Percentiles rank a stretch among this genome's conserved stretches.
Evolutionary conservation across 2,113 vertebrate genomes (phyloP).

Genomic region (Camelus bactrianus): DNA sequence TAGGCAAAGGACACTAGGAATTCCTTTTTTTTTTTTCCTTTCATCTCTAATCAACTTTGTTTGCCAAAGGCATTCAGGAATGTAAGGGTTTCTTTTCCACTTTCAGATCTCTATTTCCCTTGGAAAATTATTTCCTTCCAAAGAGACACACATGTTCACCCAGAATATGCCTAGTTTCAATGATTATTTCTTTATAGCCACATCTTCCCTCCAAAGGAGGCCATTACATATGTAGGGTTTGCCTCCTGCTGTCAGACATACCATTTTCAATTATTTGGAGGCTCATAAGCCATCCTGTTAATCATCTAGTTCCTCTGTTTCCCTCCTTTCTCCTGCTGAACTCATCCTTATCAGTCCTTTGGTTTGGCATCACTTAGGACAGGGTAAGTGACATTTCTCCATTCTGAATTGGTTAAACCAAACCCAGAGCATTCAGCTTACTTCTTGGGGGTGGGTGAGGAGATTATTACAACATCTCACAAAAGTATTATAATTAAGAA

Average conservation of each 20-base stretch:
- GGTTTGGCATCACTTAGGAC: neutral
- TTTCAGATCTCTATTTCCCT: constrained; percentile 22
- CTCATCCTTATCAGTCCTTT: neutral
- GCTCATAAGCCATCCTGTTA: neutral
- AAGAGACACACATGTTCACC: neutral
- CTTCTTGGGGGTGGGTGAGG: neutral
- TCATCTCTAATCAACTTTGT: neutral
- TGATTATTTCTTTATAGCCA: neutral
- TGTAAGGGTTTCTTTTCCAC: neutral
- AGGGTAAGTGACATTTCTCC: constrained; percentile 35
- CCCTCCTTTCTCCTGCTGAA: neutral
- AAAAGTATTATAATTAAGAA: neutral
- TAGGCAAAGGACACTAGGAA: neutral
- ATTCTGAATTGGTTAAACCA: neutral
- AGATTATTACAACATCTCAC: neutral
- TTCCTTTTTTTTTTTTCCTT: neutral
- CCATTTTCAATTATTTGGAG: neutral
- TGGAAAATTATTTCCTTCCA: neutral
- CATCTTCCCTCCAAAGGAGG: neutral
- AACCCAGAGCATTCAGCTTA: neutral
- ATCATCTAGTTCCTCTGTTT: neutral
- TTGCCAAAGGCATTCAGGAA: neutral
- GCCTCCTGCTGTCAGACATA: neutral
- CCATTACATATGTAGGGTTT: neutral
- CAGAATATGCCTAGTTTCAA: neutral